Conservation (phyloP, 2,113 vertebrate species). For the Piaya cayana region DNA sequence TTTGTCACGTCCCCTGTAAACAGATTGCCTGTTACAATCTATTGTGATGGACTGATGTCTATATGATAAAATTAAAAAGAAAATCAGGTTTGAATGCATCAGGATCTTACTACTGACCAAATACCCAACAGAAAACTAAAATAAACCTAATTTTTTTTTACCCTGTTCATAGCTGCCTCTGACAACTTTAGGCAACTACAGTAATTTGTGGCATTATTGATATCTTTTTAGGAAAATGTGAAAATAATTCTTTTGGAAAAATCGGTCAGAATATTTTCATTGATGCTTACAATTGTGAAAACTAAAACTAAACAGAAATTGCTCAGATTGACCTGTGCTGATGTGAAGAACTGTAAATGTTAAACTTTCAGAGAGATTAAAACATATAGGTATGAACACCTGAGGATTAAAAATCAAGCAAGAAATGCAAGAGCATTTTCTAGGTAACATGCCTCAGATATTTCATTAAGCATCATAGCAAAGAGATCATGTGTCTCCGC, state of each 20-base stretch:
- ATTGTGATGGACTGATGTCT: background rate
- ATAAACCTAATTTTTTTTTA: background rate
- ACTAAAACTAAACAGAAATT: background rate
- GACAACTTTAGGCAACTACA: background rate
- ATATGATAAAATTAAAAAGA: background rate
- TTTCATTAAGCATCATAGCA: background rate
- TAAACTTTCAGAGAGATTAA: background rate
- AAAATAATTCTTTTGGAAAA: background rate
- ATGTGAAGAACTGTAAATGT: background rate
- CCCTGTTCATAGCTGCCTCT: background rate
- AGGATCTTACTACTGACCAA: background rate
- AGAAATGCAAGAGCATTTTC: slow-evolving; percentile 14
- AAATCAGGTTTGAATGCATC: background rate
- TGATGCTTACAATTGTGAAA: background rate
- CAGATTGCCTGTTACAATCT: background rate
- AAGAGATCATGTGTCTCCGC: background rate
- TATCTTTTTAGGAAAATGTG: background rate
- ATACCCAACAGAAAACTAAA: background rate
- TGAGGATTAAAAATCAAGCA: background rate
- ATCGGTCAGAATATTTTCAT: background rate
- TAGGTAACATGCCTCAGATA: background rate
- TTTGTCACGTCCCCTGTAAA: background rate
- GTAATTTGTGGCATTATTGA: background rate
- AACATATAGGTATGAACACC: background rate
- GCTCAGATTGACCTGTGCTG: background rate